Evolutionary conservation across 2,113 vertebrate species (phyloP), one percentile per base, ranked within the genome.

Genomic region (Limnothrissa miodon): DNA sequence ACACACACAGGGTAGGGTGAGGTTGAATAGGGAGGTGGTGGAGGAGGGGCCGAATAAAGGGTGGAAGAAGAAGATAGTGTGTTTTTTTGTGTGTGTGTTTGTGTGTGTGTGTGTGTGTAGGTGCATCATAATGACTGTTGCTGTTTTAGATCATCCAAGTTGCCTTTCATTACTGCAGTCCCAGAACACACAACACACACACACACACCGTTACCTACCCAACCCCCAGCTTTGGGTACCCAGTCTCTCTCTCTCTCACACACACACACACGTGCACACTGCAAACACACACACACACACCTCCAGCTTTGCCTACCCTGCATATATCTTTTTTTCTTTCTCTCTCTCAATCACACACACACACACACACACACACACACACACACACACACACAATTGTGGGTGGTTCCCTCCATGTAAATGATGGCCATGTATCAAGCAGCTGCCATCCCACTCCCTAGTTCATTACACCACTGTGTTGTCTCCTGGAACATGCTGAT

Each of bases 101-200:
- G n/a, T n/a, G n/a, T n/a, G n/a, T n/a, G n/a, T n/a, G n/a, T 56
- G 17, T 56, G 17, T 56, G 17, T 56, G 17, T n/a, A 23, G 19
- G 53, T 56, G 5, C 1, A 51, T 51, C 21, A 19, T 51, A 19
- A 21, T 4, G 2, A 19, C 17, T 62, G n/a, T n/a, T 62, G 5
- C 29, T 9, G n/a, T 62, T 25, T 23, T 29, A 62, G 4, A 62
- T 0, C 5, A 7, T 25, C 59, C 8, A 62, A 11, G 59, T n/a
- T 0, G 13, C 13, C 78, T 79, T 80, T 83, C 84, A 88, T 88
- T 84, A 86, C 78, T 78, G 45, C 42, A 23, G 81, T 56, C 70
- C 78, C 62, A 85, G 83, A 82, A 86, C 83, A 83, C n/a, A 1
- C 53, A 15, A 56, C 53, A 56, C 8, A 56, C 53, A 56, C 53